A percentile compares a stretch with the other conserved stretches of the same genome.
Conservation (phyloP, 2,888 invertebrate genomes). For the Oligia strigilis region DNA sequence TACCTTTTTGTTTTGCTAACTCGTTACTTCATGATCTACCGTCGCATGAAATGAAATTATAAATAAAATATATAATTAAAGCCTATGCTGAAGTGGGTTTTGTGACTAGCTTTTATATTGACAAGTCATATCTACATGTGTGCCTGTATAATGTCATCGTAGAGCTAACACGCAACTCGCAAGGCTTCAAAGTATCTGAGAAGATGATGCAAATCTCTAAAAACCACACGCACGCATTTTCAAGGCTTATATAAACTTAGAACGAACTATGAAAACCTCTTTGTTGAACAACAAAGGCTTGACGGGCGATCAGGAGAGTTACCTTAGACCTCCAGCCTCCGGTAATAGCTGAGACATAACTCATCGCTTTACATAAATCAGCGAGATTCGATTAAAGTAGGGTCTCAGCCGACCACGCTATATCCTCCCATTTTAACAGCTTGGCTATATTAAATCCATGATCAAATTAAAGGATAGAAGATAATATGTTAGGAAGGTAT, state of each 20-base stretch:
- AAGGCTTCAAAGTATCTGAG: background rate
- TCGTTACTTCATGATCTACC: background rate
- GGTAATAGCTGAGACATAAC: slow-evolving; percentile 57
- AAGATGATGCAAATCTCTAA: background rate
- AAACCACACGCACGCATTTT: background rate
- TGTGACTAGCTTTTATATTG: background rate
- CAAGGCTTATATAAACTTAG: background rate
- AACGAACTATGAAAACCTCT: slow-evolving; percentile 17
- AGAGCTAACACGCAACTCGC: background rate
- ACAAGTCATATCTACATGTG: background rate
- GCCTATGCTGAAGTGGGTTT: no score
- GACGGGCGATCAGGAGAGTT: slow-evolving; percentile 42
- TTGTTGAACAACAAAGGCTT: slow-evolving; percentile 59
- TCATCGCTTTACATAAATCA: slow-evolving; percentile 70
- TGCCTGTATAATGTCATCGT: background rate
- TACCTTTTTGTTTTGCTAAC: background rate
- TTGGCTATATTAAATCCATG: slow-evolving; percentile 45
- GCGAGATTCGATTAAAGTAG: slow-evolving; percentile 64
- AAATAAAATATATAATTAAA: no score
- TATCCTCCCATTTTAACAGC: slow-evolving; percentile 56
- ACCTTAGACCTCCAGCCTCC: slow-evolving; percentile 55
- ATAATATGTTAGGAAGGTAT: slow-evolving; percentile 19
- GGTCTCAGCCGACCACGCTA: slow-evolving; percentile 49
- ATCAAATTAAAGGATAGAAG: slow-evolving; percentile 46
- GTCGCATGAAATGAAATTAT: no score